A percentile compares a stretch with the other conserved stretches of the same genome.
phyloP scores from a whole-genome alignment of 2,113 vertebrate genomes.

The Struthidea cinerea region DNA sequence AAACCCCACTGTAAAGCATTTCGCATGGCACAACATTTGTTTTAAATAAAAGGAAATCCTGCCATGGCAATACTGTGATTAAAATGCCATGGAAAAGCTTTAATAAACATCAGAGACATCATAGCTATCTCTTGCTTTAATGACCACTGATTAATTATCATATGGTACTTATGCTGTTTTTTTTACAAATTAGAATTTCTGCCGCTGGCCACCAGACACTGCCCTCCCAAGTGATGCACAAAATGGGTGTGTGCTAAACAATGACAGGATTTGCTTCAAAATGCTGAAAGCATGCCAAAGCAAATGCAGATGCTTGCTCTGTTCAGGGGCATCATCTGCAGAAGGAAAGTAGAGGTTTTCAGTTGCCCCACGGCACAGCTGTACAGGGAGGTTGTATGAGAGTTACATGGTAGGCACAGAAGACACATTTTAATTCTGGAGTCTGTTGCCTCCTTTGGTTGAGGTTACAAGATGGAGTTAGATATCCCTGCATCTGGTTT shows the following conservation, averaged over 20 bases:
- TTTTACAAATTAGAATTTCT: neutral
- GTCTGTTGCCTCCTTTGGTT: neutral
- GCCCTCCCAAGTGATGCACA: neutral
- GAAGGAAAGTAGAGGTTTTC: neutral
- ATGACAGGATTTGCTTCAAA: neutral
- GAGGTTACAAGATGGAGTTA: neutral
- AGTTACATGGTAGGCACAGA: neutral
- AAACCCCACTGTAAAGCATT: accelerated
- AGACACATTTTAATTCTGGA: neutral
- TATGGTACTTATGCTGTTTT: neutral
- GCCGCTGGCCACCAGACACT: neutral
- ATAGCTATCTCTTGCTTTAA: conserved; percentile 5
- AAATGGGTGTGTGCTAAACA: neutral
- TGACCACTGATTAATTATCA: conserved; percentile 19
- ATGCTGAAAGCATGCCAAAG: neutral
- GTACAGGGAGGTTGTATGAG: neutral
- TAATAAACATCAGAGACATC: neutral
- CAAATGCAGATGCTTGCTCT: neutral
- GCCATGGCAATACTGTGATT: conserved; percentile 11
- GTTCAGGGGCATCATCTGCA: neutral
- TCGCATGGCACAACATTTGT: neutral
- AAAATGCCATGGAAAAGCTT: neutral
- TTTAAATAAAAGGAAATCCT: conserved; percentile 45
- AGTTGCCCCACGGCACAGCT: neutral
- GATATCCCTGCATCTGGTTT: neutral